Evolutionary conservation across 64 coral and sea anemone species (phyloP).

Genomic region (Montipora cactus): DNA sequence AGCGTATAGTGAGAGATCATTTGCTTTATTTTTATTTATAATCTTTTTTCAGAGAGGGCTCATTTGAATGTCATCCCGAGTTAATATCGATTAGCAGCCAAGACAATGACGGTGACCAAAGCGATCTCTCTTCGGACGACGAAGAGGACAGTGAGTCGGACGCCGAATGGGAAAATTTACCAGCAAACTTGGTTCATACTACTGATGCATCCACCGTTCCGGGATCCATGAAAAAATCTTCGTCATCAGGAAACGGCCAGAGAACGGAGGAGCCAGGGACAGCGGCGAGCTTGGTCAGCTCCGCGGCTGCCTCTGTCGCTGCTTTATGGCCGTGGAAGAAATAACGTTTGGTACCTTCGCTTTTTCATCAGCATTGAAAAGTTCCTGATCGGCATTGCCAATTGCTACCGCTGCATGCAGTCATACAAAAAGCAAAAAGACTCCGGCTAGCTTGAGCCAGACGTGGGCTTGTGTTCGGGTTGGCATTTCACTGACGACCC

Average conservation of each 20-base stretch:
- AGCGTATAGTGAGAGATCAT: background rate
- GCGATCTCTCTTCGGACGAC: slow-evolving; percentile 66
- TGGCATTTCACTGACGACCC: too few relatives aligned
- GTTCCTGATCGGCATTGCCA: too few relatives aligned
- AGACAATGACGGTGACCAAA: slow-evolving; percentile 54
- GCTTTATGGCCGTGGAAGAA: slow-evolving; percentile 92
- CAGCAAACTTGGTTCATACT: slow-evolving; percentile 59
- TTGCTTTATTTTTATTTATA: background rate
- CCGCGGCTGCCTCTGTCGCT: slow-evolving; percentile 93
- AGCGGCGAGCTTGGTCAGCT: slow-evolving; percentile 80
- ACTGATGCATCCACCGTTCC: slow-evolving; percentile 17
- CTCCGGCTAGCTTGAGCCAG: too few relatives aligned
- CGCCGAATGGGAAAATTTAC: slow-evolving; percentile 94
- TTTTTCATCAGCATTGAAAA: too few relatives aligned
- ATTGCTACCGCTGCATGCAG: too few relatives aligned
- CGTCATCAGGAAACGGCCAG: slow-evolving; percentile 32
- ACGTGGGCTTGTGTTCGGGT: too few relatives aligned
- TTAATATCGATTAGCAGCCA: slow-evolving; percentile 72
- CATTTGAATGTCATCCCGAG: slow-evolving; percentile 88
- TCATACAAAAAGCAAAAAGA: too few relatives aligned
- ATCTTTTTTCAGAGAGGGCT: slow-evolving; percentile 51
- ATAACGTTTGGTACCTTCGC: slow-evolving; percentile 1
- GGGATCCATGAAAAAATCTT: slow-evolving; percentile 20
- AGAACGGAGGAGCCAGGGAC: slow-evolving; percentile 57
- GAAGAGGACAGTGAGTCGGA: slow-evolving; percentile 83